Evolutionary conservation across 2,797 vertebrate genomes (phyloP).

Genomic region (Crocidura indochinensis): DNA sequence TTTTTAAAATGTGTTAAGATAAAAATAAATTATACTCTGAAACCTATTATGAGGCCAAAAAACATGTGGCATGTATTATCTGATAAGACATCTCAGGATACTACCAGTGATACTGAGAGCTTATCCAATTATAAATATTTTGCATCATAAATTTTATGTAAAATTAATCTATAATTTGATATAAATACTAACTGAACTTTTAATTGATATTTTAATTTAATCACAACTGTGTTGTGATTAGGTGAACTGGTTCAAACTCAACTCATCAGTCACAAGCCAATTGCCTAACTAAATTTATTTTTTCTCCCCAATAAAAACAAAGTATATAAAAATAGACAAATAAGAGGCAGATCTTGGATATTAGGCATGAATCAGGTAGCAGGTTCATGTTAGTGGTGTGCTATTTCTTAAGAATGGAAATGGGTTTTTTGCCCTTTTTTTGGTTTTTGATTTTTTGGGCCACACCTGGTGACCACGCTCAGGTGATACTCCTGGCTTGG

Average conservation of each 20-base stretch:
- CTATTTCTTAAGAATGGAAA: not conserved
- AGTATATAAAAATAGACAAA: not conserved
- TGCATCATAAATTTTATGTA: not conserved
- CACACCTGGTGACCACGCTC: too few species aligned
- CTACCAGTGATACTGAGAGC: not conserved
- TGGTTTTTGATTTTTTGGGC: too few species aligned
- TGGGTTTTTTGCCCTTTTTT: not conserved
- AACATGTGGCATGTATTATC: not conserved
- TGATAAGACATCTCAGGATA: not conserved
- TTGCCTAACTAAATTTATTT: slow-evolving; percentile 19
- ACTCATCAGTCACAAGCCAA: not conserved
- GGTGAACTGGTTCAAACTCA: slow-evolving; percentile 12
- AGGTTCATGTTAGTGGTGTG: not conserved
- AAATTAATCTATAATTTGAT: not conserved
- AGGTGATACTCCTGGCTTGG: too few species aligned
- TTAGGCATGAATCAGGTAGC: not conserved
- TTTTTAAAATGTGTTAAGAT: too few species aligned
- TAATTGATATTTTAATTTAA: slow-evolving; percentile 57
- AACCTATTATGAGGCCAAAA: not conserved
- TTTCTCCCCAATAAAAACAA: not conserved
- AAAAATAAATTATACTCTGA: not conserved
- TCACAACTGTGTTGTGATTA: too few species aligned
- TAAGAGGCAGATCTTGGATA: not conserved
- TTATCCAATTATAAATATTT: slow-evolving; percentile 46
- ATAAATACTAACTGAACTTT: slow-evolving; percentile 22